Percentiles rank a stretch among this genome's conserved stretches.
Evolutionary conservation across 1,140 invertebrate species (phyloP).

Genomic region (Lepidurus apus): DNA sequence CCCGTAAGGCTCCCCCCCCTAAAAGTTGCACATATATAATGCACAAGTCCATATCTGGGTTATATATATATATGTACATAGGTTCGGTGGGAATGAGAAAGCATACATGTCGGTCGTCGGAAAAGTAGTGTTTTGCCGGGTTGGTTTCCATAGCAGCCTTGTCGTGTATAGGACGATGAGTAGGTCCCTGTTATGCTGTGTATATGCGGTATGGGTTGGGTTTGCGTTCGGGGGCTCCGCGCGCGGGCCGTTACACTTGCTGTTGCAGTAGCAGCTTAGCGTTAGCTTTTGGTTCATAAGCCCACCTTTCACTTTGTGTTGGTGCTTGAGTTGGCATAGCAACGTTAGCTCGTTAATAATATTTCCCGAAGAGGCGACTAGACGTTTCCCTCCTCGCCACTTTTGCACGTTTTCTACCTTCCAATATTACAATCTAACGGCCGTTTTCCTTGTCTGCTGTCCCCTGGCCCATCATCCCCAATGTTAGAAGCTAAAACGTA

Average conservation of each 20-base stretch:
- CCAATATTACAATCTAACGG: neutral
- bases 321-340: slow-evolving; percentile 9
- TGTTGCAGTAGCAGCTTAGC: neutral
- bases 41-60: no score
- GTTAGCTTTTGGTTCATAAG: neutral
- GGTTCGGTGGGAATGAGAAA: no score
- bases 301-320: neutral
- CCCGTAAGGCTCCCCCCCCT: no score
- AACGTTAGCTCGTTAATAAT: slow-evolving; percentile 10
- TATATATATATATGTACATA: no score
- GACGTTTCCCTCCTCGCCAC: neutral
- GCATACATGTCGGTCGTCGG: no score
- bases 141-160: slow-evolving; percentile 6
- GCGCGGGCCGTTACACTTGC: neutral
- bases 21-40: no score
- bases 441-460: neutral
- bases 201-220: neutral
- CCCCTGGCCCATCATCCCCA: neutral
- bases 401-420: slow-evolving; percentile 2
- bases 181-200: neutral
- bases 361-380: neutral
- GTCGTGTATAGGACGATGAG: neutral
- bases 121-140: neutral
- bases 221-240: neutral
- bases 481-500: neutral